Evolutionary conservation across 2,113 vertebrate species (phyloP).

Genomic region (Vulpes lagopus): DNA sequence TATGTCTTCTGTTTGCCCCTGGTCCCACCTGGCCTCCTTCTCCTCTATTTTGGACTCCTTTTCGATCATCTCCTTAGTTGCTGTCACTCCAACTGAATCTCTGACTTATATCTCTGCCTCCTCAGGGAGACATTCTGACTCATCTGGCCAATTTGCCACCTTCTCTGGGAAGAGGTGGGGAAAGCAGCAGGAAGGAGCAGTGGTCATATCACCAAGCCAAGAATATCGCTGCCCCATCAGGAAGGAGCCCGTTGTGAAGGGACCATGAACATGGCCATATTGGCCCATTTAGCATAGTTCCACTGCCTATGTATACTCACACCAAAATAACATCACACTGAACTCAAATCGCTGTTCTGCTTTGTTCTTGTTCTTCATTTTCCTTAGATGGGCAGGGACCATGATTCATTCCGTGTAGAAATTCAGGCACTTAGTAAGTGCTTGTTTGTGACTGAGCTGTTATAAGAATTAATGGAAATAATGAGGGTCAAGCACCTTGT

Average conservation of each 20-base stretch:
- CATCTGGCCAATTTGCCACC: not conserved
- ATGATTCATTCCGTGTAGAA: not conserved
- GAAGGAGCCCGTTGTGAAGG: too few species aligned
- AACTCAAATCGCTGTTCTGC: not conserved
- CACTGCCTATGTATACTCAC: not conserved
- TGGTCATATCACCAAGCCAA: not conserved
- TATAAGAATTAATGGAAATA: slow-evolving; percentile 30
- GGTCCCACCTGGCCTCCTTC: not conserved
- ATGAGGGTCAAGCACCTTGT: not conserved
- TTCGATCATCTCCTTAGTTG: not conserved
- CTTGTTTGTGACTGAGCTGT: not conserved
- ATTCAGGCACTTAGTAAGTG: not conserved
- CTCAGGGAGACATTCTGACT: not conserved
- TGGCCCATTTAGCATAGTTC: not conserved
- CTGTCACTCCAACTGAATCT: not conserved
- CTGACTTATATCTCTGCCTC: not conserved
- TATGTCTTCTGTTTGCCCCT: not conserved
- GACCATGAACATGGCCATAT: not conserved
- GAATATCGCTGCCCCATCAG: not conserved
- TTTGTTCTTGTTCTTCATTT: not conserved
- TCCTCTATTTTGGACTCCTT: not conserved
- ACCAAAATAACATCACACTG: not conserved
- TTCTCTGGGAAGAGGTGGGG: not conserved
- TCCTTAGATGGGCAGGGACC: not conserved
- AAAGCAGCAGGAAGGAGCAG: not conserved